Conservation (phyloP, 2,797 vertebrate genomes). For the Mus minutoides region DNA sequence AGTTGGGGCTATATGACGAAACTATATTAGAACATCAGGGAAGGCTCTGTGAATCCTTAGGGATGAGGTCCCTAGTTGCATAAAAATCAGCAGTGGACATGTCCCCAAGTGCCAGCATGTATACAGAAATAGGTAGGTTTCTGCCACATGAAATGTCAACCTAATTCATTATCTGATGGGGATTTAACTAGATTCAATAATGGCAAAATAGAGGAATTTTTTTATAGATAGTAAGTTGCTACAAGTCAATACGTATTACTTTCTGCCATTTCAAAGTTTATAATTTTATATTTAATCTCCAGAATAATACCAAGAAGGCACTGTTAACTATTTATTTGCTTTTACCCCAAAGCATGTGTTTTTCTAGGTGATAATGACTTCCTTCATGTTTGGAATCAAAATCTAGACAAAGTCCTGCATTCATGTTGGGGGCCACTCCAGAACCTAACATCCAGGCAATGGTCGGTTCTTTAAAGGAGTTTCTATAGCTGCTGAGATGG, state of each 20-base stretch:
- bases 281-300: conserved; percentile 6
- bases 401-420: background rate
- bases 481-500: background rate
- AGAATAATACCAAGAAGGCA: background rate
- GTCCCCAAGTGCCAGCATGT: background rate
- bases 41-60: background rate
- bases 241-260: conserved; percentile 31
- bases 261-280: background rate
- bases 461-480: background rate
- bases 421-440: background rate
- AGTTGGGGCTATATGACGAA: background rate
- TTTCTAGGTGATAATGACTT: conserved; percentile 21
- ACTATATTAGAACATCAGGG: conserved; percentile 19
- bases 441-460: background rate
- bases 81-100: background rate
- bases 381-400: conserved; percentile 30
- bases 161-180: background rate
- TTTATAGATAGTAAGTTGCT: background rate
- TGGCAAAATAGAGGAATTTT: conserved; percentile 21
- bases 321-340: background rate
- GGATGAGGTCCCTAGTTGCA: background rate
- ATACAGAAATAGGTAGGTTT: background rate
- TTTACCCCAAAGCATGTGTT: conserved; percentile 34
- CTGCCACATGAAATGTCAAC: background rate
- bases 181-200: conserved; percentile 28